These are phyloP conservation scores for Anas georgica DNA, from an alignment of 2,797 vertebrate genomes.

Conservation along the genomic window DNA sequence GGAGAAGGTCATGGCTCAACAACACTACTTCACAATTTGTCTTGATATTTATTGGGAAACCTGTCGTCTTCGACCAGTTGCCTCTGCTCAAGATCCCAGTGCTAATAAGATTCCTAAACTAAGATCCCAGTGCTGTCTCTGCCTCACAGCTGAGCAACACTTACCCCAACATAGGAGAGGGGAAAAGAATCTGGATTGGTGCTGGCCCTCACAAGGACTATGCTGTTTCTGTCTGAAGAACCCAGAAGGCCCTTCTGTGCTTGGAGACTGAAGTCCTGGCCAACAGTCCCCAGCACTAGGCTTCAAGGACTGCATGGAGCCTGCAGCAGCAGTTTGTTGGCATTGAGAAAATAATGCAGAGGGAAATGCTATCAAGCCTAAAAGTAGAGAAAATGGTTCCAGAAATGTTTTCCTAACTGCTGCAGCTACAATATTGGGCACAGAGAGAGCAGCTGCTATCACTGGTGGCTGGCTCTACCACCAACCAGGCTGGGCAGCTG, in stretches of 20 bases:
- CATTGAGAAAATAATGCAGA: not conserved
- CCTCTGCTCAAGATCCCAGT: not conserved
- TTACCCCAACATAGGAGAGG: not conserved
- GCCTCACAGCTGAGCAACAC: rapidly evolving
- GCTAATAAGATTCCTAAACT: not conserved
- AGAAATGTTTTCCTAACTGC: not conserved
- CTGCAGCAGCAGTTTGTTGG: not conserved
- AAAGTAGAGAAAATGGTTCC: not conserved
- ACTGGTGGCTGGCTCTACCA: not conserved
- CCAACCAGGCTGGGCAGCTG: not conserved
- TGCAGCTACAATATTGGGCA: not conserved
- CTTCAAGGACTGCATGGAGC: not conserved
- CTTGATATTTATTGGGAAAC: not conserved
- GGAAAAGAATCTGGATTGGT: not conserved
- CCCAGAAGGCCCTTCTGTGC: not conserved
- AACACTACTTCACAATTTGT: not conserved
- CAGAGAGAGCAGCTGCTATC: not conserved
- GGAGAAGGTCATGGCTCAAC: not conserved
- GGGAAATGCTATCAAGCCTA: not conserved
- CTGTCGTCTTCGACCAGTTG: not conserved
- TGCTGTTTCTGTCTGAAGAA: not conserved
- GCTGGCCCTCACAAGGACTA: not conserved
- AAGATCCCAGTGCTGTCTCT: not conserved
- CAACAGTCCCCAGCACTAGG: not conserved
- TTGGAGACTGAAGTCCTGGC: not conserved